phyloP scores from a whole-genome alignment of 1,140 invertebrate genomes.

The Agrypnia vestita region DNA sequence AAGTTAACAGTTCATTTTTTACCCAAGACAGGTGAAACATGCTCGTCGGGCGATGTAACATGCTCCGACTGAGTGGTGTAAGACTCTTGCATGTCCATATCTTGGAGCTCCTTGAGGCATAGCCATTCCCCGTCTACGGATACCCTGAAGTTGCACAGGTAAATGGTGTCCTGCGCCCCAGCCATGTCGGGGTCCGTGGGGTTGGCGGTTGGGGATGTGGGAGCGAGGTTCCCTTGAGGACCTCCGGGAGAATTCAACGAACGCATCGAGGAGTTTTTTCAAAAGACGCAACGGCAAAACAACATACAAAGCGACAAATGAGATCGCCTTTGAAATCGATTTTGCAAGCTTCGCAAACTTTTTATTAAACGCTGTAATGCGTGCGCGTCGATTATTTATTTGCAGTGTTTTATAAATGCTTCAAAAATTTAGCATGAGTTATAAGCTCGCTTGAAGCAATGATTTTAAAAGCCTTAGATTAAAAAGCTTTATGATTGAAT shows the following conservation, averaged over 20 bases:
- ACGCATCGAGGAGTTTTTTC: conserved; percentile 51
- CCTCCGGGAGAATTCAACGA: conserved; percentile 51
- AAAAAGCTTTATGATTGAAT: background rate
- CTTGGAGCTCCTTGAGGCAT: conserved; percentile 94
- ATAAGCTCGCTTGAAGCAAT: background rate
- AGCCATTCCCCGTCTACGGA: conserved; percentile 98
- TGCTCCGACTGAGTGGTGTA: conserved; percentile 75
- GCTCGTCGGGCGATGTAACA: conserved; percentile 73
- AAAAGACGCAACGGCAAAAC: conserved; percentile 41
- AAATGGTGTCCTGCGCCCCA: conserved; percentile 95
- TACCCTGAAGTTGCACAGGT: conserved; percentile 96
- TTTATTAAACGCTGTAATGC: background rate
- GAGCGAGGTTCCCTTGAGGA: conserved; percentile 22
- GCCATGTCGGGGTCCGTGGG: conserved; percentile 76
- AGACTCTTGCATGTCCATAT: conserved; percentile 87
- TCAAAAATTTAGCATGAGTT: background rate
- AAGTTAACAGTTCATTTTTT: no score
- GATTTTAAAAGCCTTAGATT: background rate
- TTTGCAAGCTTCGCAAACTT: background rate
- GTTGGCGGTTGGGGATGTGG: conserved; percentile 16
- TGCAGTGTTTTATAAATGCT: no score
- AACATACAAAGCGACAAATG: conserved; percentile 48
- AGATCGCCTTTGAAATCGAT: conserved; percentile 20
- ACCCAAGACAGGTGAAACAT: conserved; percentile 71
- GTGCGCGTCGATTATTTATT: background rate